Conservation (phyloP, 2,888 invertebrate genomes). For the Chaetogeoica ovagalla region DNA sequence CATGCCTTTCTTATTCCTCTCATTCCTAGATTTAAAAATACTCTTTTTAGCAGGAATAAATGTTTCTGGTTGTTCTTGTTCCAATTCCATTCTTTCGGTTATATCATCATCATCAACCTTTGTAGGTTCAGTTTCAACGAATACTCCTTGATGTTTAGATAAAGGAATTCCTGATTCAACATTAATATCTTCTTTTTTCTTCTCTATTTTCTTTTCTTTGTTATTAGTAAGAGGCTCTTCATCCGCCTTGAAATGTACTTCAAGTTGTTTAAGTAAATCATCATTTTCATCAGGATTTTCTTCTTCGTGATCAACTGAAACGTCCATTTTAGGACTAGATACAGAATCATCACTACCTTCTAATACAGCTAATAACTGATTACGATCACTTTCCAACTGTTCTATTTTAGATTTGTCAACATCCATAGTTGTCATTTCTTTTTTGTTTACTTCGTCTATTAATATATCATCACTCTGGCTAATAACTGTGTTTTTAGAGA, state of each 20-base stretch:
- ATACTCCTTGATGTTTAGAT: constrained; percentile 30
- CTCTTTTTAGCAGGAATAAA: constrained; percentile 68
- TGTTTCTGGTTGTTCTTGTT: constrained; percentile 42
- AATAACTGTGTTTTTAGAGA: constrained; percentile 36
- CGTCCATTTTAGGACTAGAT: constrained; percentile 34
- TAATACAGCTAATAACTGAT: constrained; percentile 45
- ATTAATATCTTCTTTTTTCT: not conserved
- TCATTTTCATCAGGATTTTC: constrained; percentile 48
- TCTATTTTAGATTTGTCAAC: constrained; percentile 41
- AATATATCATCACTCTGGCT: constrained; percentile 11
- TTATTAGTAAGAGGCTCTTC: not conserved
- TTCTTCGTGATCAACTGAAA: constrained; percentile 15
- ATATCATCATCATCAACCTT: constrained; percentile 25
- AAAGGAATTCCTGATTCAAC: constrained; percentile 7
- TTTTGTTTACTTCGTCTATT: constrained; percentile 17
- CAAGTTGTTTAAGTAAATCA: constrained; percentile 42
- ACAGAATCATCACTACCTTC: constrained; percentile 39
- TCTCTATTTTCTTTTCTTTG: not conserved
- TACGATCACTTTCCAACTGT: constrained; percentile 45
- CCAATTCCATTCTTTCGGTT: constrained; percentile 42
- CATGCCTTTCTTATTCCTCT: constrained; percentile 70
- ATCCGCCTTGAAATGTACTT: constrained; percentile 36
- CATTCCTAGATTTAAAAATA: constrained; percentile 80
- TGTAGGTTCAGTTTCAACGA: constrained; percentile 43
- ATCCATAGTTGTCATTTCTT: constrained; percentile 11